Evolutionary conservation across 2,888 invertebrate genomes (phyloP), one percentile per base, ranked within the genome.

Genomic region (Ophonus ardosiacus): DNA sequence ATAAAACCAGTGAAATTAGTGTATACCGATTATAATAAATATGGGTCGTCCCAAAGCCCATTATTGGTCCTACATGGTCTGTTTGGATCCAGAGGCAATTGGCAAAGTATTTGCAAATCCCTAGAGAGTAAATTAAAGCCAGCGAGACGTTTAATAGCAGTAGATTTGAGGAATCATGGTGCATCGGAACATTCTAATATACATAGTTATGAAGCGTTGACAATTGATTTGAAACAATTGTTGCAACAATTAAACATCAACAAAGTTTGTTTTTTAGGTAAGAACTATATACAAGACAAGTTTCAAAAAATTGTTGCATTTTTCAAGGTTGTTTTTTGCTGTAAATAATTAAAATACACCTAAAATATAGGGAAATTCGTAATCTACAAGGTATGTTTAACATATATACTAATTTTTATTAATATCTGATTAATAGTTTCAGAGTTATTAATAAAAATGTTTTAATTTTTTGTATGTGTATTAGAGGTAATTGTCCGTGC

Each of bases 141-240:
- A 94, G 86, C 93, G 93, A 90, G 96, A 93, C 92, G 95, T 94
- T 92, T 98, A 0, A 93, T 97, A 86, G 93, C 96, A 6, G 93
- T 98, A 51, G 99, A 99, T 92, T 96, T 97, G 6, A 93, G 99
- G 89, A 99, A 99, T 92, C 99, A 99, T 91, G 99, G 99, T 0
- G 97, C 98, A 86, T 98, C 98, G 89, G 96, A 97, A 0, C 98
- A 98, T 90, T 92, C 94, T 0, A 87, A 92, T 0, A 93, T 94
- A 0, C 96, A 97, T 91, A 93, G 93, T 24, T 98, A 98, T 89
- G 91, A 92, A 8, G 93, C 94, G 57, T 94, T 98, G 93, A 94
- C 95, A 0, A 92, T 92, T 82, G 99, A 99, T 91, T 89, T 98
- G 4, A 90, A 93, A 8, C 91, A 93, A 59, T 92, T 97, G 57